Evolutionary conservation across 2,797 vertebrate genomes (phyloP).

Genomic region (Peromyscus aztecus): DNA sequence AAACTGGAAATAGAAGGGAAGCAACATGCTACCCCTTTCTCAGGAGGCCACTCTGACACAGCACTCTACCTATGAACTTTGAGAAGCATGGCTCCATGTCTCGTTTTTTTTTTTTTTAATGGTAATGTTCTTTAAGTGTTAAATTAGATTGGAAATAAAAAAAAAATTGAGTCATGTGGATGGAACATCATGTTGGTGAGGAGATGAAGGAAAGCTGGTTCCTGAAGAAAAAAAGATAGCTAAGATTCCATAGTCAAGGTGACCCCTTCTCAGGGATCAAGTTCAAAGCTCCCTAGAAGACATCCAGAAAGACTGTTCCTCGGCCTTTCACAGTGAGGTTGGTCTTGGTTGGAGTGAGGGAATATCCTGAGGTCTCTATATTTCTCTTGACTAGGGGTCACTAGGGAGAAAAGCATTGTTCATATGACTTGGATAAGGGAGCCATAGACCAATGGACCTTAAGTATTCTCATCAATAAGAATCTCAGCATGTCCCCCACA

Average conservation of each 20-base stretch:
- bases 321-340: neutral
- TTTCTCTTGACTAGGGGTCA: neutral
- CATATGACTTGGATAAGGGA: neutral
- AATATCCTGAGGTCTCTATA: neutral
- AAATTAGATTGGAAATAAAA: conserved; percentile 31
- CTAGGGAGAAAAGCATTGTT: neutral
- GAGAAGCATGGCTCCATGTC: neutral
- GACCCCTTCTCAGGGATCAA: neutral
- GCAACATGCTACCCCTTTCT: fast-evolving
- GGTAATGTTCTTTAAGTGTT: neutral
- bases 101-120: neutral
- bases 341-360: neutral
- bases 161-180: neutral
- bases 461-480: neutral
- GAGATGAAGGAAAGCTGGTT: neutral
- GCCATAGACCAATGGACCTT: neutral
- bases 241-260: neutral
- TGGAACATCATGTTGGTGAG: neutral
- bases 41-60: neutral
- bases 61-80: neutral
- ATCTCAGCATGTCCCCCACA: neutral
- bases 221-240: neutral
- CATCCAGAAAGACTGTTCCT: neutral
- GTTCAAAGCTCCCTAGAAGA: neutral
- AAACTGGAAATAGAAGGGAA: neutral